Base-by-base conservation (phyloP, 2,888 invertebrate species). In the Taenaris catops region DNA sequence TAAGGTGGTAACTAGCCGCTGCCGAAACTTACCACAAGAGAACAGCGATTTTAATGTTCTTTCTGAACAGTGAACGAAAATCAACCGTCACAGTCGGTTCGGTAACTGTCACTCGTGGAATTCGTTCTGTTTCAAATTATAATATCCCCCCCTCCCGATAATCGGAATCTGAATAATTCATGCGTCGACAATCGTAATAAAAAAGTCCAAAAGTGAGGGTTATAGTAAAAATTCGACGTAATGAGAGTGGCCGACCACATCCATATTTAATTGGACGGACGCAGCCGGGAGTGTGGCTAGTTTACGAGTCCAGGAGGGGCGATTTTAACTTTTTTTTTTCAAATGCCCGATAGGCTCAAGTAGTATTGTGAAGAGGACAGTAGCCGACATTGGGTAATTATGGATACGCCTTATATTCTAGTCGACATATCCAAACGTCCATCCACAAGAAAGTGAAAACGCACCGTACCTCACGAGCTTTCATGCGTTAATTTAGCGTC, bases 351-450 rank as follows among this genome's bases (percentile, higher is more conserved):
- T 81, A 64, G 67, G 60, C 59, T 69, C 55, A 58, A 74, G 76
- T 70, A 61, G 74, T 74, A 81, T 81, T 83, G 81, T 83, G 63
- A 69, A 79, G 81, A 81, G 81, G 75, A 80, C 80, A 79, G 70
- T 64, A 57, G 45, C 50, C 47, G 44, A 18, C 29, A 60, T 53
- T 55, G 60, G 41, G 41, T 46, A 32, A 5, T 16, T 51, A 36
- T 50, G 60, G 72, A 69, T 51, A 54, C 5, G 48, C 23, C 8
- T 25, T 10, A 8, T 29, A 16, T 14, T 8, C 14, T n/a, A n/a
- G n/a, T n/a, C n/a, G n/a, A n/a, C n/a, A n/a, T n/a, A n/a, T n/a
- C n/a, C n/a, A n/a, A n/a, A n/a, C n/a, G n/a, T n/a, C n/a, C n/a
- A n/a, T n/a, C n/a, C n/a, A n/a, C n/a, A n/a, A n/a, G n/a, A n/a